phyloP scores from a whole-genome alignment of 2,113 vertebrate genomes.

The Platichthys flesus region DNA sequence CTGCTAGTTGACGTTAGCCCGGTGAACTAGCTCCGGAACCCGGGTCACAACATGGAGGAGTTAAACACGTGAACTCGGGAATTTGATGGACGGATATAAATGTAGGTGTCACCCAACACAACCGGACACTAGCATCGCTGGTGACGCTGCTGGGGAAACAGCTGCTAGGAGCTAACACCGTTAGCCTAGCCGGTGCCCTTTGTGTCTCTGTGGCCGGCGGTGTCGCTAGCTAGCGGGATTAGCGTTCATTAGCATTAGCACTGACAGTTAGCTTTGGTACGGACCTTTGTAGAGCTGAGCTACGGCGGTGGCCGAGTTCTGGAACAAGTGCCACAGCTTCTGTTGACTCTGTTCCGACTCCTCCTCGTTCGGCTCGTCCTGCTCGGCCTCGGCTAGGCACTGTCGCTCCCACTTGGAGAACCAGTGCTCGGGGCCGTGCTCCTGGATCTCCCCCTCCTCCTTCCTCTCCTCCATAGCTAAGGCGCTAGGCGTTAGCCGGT shows the following conservation, averaged over 20 bases:
- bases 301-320: conserved; percentile 94
- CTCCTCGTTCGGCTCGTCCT: conserved; percentile 88
- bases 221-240: conserved; percentile 29
- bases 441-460: conserved; percentile 95
- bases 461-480: conserved; percentile 90
- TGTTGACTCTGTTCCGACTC: conserved; percentile 91
- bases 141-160: neutral
- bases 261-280: conserved; percentile 28
- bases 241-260: conserved; percentile 42
- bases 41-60: conserved; percentile 1
- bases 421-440: conserved; percentile 97
- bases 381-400: conserved; percentile 93
- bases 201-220: conserved; percentile 56
- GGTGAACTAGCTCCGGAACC: neutral
- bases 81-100: neutral
- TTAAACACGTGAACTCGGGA: neutral
- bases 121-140: fast-evolving
- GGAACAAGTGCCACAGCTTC: conserved; percentile 96
- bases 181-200: conserved; percentile 63
- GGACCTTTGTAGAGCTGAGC: conserved; percentile 98
- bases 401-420: conserved; percentile 98
- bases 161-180: neutral
- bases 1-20: conserved; percentile 8
- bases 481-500: conserved; percentile 50
- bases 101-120: neutral